A percentile compares a stretch with the other conserved stretches of the same genome.
Evolutionary conservation across 1,140 invertebrate genomes (phyloP).

Genomic region (Drosophila melanica): DNA sequence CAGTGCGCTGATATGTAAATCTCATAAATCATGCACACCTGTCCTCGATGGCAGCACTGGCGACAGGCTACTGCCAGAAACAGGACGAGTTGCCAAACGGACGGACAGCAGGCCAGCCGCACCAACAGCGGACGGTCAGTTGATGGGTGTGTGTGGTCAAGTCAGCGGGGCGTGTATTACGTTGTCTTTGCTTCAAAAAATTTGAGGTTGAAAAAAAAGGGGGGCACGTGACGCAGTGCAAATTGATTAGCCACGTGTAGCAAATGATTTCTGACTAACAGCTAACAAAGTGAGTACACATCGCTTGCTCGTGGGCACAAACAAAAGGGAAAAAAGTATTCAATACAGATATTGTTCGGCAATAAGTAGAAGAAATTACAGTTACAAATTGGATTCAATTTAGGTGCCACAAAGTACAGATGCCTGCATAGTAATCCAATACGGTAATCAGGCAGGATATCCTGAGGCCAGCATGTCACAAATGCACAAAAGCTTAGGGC

Average conservation of each 20-base stretch:
- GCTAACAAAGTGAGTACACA: conserved; percentile 30
- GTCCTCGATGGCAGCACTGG: conserved; percentile 64
- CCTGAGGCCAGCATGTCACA: no score
- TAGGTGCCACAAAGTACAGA: no score
- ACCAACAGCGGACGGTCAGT: conserved; percentile 36
- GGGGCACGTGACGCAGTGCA: conserved; percentile 33
- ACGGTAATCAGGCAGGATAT: no score
- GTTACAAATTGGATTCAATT: not conserved
- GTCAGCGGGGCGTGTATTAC: conserved; percentile 30
- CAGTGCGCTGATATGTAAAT: conserved; percentile 80
- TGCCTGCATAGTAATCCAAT: no score
- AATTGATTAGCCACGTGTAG: conserved; percentile 72
- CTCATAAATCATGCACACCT: conserved; percentile 82
- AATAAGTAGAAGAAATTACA: not conserved
- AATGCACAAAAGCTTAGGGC: no score
- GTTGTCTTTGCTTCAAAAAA: conserved; percentile 29
- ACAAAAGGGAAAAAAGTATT: no score
- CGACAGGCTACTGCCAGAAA: conserved; percentile 46
- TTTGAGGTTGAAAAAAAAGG: not conserved
- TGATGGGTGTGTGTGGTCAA: conserved; percentile 47
- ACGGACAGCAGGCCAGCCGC: conserved; percentile 2
- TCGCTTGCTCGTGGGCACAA: not conserved
- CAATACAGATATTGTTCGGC: not conserved
- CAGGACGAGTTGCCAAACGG: conserved; percentile 28
- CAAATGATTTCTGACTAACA: conserved; percentile 38